Percentiles rank a stretch among this genome's conserved stretches.
These are phyloP conservation scores for Pollachius pollachius DNA, from an alignment of 2,113 vertebrate genomes.

Conservation along the genomic window DNA sequence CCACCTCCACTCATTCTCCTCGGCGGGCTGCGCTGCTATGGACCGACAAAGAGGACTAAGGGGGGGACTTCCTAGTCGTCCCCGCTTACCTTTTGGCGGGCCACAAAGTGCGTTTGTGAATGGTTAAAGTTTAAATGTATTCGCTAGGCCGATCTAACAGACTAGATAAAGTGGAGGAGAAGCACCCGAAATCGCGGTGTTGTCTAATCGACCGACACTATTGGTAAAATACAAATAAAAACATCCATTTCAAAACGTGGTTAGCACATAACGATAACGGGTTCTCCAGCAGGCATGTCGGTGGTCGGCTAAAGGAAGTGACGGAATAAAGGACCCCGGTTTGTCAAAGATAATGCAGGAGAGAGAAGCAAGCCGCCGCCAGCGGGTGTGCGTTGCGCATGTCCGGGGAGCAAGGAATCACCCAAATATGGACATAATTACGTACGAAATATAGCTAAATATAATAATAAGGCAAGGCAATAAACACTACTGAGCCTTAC, in stretches of 20 bases:
- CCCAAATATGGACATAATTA: too few species aligned
- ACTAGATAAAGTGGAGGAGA: neutral
- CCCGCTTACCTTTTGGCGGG: constrained; percentile 59
- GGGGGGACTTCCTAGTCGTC: constrained; percentile 46
- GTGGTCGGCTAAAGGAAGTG: constrained; percentile 10
- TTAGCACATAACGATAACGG: neutral
- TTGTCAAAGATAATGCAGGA: neutral
- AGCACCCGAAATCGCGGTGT: neutral
- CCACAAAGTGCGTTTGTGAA: neutral
- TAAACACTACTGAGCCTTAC: neutral
- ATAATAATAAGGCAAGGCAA: neutral
- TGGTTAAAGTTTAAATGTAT: neutral
- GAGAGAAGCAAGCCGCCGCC: neutral
- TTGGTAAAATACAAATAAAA: constrained; percentile 6
- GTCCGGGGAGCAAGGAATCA: too few species aligned
- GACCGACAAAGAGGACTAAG: constrained; percentile 10
- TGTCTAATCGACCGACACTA: neutral
- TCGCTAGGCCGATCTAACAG: neutral
- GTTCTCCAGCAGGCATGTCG: constrained; percentile 29
- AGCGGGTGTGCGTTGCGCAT: neutral
- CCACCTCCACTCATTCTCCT: constrained; percentile 73
- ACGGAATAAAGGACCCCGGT: neutral
- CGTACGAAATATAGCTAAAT: too few species aligned
- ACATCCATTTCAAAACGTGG: constrained; percentile 55
- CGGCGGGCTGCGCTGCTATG: neutral